Evolutionary conservation across 2,797 vertebrate genomes (phyloP).

Genomic region (Cynodonichthys magdalenae): DNA sequence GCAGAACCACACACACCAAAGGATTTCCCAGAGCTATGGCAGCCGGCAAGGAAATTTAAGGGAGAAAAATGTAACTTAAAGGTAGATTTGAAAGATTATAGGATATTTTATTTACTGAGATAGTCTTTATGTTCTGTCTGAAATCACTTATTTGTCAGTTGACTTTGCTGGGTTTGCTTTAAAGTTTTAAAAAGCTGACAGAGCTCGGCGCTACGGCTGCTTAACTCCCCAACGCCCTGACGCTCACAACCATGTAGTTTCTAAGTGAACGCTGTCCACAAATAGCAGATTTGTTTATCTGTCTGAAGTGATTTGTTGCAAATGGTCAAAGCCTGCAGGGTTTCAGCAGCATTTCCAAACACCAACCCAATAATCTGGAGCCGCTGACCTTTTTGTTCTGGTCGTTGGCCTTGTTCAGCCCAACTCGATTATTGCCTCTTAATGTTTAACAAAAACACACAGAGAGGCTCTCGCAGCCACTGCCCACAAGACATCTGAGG

Average conservation of each 20-base stretch:
- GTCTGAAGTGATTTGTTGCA: slow-evolving; percentile 76
- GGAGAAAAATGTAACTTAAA: no score
- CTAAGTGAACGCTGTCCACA: slow-evolving; percentile 75
- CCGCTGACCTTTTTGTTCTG: slow-evolving; percentile 78
- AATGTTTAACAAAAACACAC: slow-evolving; percentile 73
- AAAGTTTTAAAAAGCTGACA: neutral
- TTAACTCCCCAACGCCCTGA: slow-evolving; percentile 19
- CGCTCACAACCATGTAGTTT: slow-evolving; percentile 44
- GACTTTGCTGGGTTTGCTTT: neutral
- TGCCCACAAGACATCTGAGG: slow-evolving; percentile 63
- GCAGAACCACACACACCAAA: no score
- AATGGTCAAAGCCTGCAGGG: slow-evolving; percentile 68
- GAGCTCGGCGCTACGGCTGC: slow-evolving; percentile 31
- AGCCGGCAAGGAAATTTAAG: no score
- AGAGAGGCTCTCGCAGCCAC: slow-evolving; percentile 48
- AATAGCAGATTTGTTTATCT: slow-evolving; percentile 73
- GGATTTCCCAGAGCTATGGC: no score
- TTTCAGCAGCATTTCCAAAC: slow-evolving; percentile 69
- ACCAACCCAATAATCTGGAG: slow-evolving; percentile 75
- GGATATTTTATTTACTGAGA: no score
- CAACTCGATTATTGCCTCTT: slow-evolving; percentile 74
- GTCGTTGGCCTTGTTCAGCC: slow-evolving; percentile 70
- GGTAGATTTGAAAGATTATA: no score
- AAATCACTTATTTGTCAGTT: neutral
- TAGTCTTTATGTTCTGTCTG: neutral